Base-by-base conservation (phyloP, 1,140 invertebrate species). In the Nylanderia fulva region DNA sequence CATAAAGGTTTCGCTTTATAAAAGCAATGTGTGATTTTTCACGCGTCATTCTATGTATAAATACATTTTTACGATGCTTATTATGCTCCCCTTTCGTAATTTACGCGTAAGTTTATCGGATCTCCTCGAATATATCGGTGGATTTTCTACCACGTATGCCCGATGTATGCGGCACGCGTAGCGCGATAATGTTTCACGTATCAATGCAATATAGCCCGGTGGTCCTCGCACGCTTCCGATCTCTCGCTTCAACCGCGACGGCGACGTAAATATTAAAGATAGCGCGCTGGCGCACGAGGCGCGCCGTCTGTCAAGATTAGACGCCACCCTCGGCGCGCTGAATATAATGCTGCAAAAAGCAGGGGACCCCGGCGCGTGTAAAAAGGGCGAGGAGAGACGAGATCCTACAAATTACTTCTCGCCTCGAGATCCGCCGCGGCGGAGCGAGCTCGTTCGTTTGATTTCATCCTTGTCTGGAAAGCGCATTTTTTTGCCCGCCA, bases 231-330 rank as follows among this genome's bases (percentile, higher is more conserved):
- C 64, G 24, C 45, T 24, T n/a, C 61, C 21, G 45, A 58, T 63
- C 64, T 63, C 64, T 71, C 48, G 36, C 39, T 54, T 79, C 21
- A 7, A 21, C 61, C 29, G 24, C 3, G 84, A 87, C 83, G 68
- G 82, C 87, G 36, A 45, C 69, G 80, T 87, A 86, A 89, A 90
- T 89, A 90, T 86, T 89, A 77, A 84, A 88, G 75, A 83, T 77
- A 88, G 64, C 58, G 15, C 9, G 27, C n/a, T n/a, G n/a, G n/a
- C n/a, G 21, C 29, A 36, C 36, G 66, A 66, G 58, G 52, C 61
- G 39, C 58, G 58, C 68, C 66, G 75, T 87, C 85, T 84, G 86
- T 82, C 84, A 84, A 86, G 88, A 90, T 90, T 90, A 87, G 68
- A 85, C 66, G 77, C 58, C 52, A 69, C 72, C 54, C 60, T 66